These are phyloP conservation scores for Zaprionus lachaisei DNA, from an alignment of 1,140 invertebrate species.

Conservation along the genomic window DNA sequence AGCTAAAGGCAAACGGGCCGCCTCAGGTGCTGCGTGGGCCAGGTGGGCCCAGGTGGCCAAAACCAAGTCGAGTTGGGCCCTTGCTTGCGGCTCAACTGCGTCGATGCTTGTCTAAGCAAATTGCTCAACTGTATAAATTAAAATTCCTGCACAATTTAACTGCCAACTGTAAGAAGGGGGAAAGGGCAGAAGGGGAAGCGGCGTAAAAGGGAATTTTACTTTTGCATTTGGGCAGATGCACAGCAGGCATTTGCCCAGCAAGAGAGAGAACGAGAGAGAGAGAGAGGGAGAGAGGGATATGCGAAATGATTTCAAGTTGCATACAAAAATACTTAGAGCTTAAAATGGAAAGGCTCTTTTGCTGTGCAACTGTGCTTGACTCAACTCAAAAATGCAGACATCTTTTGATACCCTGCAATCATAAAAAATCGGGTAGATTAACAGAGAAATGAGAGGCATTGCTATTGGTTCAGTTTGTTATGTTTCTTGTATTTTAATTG, in stretches of 20 bases:
- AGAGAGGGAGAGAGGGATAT: background rate
- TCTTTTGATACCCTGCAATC: background rate
- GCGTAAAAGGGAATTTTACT: constrained; percentile 1
- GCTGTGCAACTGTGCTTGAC: background rate
- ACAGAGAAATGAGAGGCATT: background rate
- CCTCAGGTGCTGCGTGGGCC: constrained; percentile 15
- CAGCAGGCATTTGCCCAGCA: background rate
- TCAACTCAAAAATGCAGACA: background rate
- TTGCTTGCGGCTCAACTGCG: background rate
- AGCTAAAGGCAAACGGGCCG: constrained; percentile 52
- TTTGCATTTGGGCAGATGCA: constrained; percentile 19
- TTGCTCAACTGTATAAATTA: constrained; percentile 37
- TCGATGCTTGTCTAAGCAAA: constrained; percentile 23
- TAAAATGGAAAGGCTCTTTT: background rate
- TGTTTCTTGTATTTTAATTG: too few relatives aligned
- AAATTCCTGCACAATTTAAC: constrained; percentile 46
- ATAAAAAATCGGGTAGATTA: background rate
- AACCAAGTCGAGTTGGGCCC: background rate
- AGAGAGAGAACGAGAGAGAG: background rate
- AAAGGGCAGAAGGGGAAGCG: background rate
- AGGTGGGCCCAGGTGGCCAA: background rate
- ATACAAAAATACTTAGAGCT: background rate
- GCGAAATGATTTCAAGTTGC: constrained; percentile 2
- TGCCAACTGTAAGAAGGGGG: background rate
- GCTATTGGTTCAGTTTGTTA: too few relatives aligned